phyloP scores from a whole-genome alignment of 2,113 vertebrate genomes.

The Seriola quinqueradiata region DNA sequence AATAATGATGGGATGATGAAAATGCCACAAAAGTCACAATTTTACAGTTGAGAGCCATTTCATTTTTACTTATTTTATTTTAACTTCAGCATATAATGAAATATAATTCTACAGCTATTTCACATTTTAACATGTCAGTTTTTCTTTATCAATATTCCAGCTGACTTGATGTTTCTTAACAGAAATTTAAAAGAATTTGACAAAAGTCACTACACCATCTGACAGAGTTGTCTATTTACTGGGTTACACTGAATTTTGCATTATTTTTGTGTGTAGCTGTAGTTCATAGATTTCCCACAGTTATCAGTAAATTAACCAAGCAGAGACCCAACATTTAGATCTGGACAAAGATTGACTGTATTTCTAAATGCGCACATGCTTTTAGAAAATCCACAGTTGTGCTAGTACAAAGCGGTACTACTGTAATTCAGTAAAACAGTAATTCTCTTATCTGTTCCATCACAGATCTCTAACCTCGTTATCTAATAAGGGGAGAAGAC shows the following conservation, averaged over 20 bases:
- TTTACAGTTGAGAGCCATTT: too few relatives aligned
- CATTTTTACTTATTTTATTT: not conserved
- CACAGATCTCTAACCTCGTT: conserved; percentile 32
- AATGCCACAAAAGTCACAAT: not conserved
- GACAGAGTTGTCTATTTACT: not conserved
- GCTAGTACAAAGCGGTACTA: too few relatives aligned
- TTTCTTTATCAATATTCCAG: not conserved
- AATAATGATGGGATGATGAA: not conserved
- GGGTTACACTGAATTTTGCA: not conserved
- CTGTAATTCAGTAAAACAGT: conserved; percentile 5
- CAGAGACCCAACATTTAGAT: not conserved
- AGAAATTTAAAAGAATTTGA: not conserved
- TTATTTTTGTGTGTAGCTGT: not conserved
- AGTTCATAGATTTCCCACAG: not conserved
- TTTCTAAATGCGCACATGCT: not conserved
- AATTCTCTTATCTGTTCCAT: not conserved
- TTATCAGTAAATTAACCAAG: not conserved
- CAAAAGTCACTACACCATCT: not conserved
- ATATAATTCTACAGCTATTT: too few relatives aligned
- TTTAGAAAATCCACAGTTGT: not conserved
- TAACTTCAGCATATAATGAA: too few relatives aligned
- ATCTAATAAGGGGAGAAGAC: conserved; percentile 41
- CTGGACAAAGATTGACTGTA: not conserved
- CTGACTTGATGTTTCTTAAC: not conserved
- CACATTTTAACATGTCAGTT: not conserved